Evolutionary conservation across 2,888 invertebrate species (phyloP), one percentile per base, ranked within the genome.

Genomic region (Pedicia rivosa): DNA sequence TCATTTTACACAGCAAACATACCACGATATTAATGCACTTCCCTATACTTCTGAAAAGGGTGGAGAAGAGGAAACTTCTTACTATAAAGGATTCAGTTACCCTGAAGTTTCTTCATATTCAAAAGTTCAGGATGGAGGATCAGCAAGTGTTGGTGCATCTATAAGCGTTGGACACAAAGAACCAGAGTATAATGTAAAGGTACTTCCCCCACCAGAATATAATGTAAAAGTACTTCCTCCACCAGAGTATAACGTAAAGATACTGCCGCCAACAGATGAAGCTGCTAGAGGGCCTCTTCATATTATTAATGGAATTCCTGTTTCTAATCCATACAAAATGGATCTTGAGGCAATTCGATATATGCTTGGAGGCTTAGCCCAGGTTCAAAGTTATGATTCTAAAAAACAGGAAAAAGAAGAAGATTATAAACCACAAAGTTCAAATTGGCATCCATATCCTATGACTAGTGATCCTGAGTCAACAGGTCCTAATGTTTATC

Each of bases 301-400:
- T 3, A 65, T 59, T 2, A 63, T 67, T 15, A 65, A 67, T 47
- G 67, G 66, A 4, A 61, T 64, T 40, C 62, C 63, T 55, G 62
- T 67, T n/a, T 62, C 62, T 3, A 67, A 67, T 44, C 67, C 67
- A 10, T 67, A 61, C 40, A 67, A 67, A 45, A 55, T 67, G 8
- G 66, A 67, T 47, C 47, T 67, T 3, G 65, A 64, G 15, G 36
- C 41, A 15, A 25, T 43, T 7, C 41, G 40, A 17, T 43, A 43
- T 31, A 37, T 40, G 34, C 20, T 39, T 9, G 38, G 35, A 25
- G 38, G 38, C 9, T 33, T 38, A 10, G 33, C 38, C 12, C 40
- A 40, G 36, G 38, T 25, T 24, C 35, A 40, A 38, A 37, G 13
- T 13, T 32, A 32, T 9, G 32, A 32, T n/a, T n/a, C n/a, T n/a